Evolutionary conservation across 2,888 invertebrate species (phyloP), one percentile per base, ranked within the genome.

Genomic region (Ptychoptera albimana): DNA sequence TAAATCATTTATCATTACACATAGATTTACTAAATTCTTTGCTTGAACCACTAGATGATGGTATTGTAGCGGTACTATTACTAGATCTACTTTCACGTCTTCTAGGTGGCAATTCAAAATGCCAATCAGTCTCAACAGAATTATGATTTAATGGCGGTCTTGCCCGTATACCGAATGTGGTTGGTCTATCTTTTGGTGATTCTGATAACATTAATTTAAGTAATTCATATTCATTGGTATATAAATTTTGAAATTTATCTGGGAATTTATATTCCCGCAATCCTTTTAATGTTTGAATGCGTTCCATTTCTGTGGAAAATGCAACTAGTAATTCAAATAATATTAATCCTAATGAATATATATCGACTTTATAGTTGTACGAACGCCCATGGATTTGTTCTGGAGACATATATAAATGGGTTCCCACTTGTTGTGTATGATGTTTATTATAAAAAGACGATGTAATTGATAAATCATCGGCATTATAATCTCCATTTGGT

Each of bases 371-470:
- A 64, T 81, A 84, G 59, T 82, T 82, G 61, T 91, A 91, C 1
- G 76, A 73, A 34, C 73, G 70, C 1, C 84, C 80, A 10, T 70
- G 67, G 29, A 80, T 67, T 68, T 96, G 96, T 60, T 98, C 97
- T 1, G 97, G 97, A 35, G 94, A 93, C 97, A 98, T 98, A 65
- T 98, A 98, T 2, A 96, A 71, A 50, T 84, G 82, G 0, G 98
- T 98, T 16, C 97, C 80, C 47, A 79, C 80, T 61, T 71, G 69
- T 57, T 74, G 70, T 0, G 80, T 80, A 52, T 79, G 79, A 1
- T 70, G 60, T 1, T 23, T 23, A 7, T 23, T 23, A 23, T 23
- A 23, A 5, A 23, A 7, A 5, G 23, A 23, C 7, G 23, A 23
- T 3, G n/a, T n/a, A 48, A 63, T 60, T 11, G 55, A 58, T 5